Percentiles rank a stretch among this genome's conserved stretches.
Conservation (phyloP, 2,797 vertebrate genomes). For the Darevskia mixta region DNA sequence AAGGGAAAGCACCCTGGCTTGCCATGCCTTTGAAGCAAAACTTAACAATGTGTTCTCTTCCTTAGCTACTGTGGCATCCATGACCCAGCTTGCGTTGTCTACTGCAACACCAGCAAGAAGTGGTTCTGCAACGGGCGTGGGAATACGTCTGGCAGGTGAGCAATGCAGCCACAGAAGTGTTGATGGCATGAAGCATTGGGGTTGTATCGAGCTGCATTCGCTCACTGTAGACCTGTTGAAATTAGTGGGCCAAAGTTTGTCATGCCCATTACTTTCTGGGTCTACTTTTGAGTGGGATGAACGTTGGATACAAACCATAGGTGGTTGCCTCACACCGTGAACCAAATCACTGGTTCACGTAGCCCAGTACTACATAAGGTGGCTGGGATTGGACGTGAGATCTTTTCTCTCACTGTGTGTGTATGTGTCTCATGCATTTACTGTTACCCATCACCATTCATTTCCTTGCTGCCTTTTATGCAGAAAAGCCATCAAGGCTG, state of each 20-base stretch:
- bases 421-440: too few relatives aligned
- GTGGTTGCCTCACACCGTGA: background rate
- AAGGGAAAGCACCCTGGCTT: background rate
- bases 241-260: too few relatives aligned
- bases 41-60: conserved; percentile 24
- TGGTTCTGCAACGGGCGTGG: conserved; percentile 99
- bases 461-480: too few relatives aligned
- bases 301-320: too few relatives aligned
- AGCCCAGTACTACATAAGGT: background rate
- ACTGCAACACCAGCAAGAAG: conserved; percentile 99
- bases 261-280: too few relatives aligned
- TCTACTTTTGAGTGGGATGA: too few relatives aligned
- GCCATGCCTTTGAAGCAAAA: background rate
- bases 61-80: conserved; percentile 98
- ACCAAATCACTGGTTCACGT: background rate
- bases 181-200: too few relatives aligned
- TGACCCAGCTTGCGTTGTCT: conserved; percentile 97
- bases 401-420: background rate
- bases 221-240: too few relatives aligned
- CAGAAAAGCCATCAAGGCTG: too few relatives aligned
- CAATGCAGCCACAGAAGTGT: background rate
- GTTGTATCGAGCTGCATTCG: too few relatives aligned
- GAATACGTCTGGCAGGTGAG: conserved; percentile 97
- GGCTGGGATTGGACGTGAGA: background rate
- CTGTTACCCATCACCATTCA: too few relatives aligned